These are phyloP conservation scores for Chinchilla lanigera DNA, from an alignment of 2,113 vertebrate genomes.

Conservation along the genomic window DNA sequence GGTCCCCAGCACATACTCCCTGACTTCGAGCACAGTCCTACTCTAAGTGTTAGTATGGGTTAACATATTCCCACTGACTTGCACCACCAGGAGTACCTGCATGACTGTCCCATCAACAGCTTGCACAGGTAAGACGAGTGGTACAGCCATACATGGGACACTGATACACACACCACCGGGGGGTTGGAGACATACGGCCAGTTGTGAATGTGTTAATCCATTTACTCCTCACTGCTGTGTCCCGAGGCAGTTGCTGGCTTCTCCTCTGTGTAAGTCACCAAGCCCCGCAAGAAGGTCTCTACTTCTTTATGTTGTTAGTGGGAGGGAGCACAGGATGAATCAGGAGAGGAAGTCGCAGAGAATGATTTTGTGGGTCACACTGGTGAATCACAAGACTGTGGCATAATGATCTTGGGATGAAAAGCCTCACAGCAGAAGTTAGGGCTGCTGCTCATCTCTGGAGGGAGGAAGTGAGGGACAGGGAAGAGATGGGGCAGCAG, in stretches of 20 bases:
- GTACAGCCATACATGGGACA: background rate
- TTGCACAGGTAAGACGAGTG: background rate
- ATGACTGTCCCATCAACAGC: background rate
- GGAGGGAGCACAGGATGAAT: background rate
- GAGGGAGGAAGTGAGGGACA: conserved; percentile 4
- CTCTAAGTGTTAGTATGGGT: rapidly evolving
- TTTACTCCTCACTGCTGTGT: too few relatives aligned
- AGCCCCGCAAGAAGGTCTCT: rapidly evolving
- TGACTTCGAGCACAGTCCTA: too few relatives aligned
- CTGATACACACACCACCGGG: background rate
- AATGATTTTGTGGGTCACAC: background rate
- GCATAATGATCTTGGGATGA: background rate
- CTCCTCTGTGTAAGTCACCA: background rate
- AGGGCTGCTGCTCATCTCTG: background rate
- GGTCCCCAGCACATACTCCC: rapidly evolving
- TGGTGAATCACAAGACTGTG: background rate
- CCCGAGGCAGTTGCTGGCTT: background rate
- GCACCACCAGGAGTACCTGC: background rate
- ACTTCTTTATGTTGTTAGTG: background rate
- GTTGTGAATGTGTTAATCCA: background rate
- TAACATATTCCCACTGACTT: background rate
- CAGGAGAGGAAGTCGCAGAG: background rate
- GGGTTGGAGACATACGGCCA: background rate
- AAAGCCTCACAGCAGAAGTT: background rate
- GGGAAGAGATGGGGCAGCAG: background rate